These are phyloP conservation scores for Anguilla marmorata DNA, from an alignment of 2,797 vertebrate genomes.

Conservation along the genomic window DNA sequence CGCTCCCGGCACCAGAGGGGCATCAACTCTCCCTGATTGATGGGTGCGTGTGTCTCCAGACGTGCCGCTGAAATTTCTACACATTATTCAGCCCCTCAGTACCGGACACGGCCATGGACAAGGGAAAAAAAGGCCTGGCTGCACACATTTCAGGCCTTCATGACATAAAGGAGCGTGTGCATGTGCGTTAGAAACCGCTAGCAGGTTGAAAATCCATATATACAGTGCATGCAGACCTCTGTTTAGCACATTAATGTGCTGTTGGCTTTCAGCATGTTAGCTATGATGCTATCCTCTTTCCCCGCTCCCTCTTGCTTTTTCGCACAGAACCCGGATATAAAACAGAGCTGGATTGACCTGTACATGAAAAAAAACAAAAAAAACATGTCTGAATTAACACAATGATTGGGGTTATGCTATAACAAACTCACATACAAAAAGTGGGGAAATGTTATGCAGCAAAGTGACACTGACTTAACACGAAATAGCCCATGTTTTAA, in stretches of 20 bases:
- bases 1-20: constrained; percentile 20
- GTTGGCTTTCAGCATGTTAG: background rate
- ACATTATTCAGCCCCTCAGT: constrained; percentile 59
- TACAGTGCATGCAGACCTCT: background rate
- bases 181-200: background rate
- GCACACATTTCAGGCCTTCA: background rate
- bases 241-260: background rate
- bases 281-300: background rate
- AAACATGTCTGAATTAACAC: background rate
- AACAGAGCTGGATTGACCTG: background rate
- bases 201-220: background rate
- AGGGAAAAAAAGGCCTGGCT: background rate
- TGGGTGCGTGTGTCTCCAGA: constrained; percentile 61
- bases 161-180: background rate
- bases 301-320: background rate
- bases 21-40: constrained; percentile 53
- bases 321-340: background rate
- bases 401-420: background rate
- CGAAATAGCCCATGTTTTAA: background rate
- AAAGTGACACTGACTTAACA: background rate
- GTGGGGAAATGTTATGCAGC: background rate
- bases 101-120: constrained; percentile 40
- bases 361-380: background rate
- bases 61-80: constrained; percentile 63
- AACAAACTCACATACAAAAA: background rate